Percentiles rank a stretch among this genome's conserved stretches.
Conservation (phyloP, 2,113 vertebrate genomes). For the Mesitornis unicolor region DNA sequence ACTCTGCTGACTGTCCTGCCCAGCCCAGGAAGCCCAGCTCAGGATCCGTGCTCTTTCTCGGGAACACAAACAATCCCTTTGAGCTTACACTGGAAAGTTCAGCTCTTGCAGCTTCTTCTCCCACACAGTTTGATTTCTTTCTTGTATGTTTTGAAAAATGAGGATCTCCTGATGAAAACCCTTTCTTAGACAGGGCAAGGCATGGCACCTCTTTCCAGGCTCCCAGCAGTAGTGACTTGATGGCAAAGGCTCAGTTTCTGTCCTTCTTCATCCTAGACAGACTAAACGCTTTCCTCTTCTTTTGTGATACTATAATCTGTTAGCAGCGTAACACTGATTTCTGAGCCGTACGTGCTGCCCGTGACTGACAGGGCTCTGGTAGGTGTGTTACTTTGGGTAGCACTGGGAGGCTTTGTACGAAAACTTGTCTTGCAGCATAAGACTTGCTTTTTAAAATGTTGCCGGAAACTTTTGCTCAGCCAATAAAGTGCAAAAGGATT, state of each 20-base stretch:
- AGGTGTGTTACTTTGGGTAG: slow-evolving; percentile 47
- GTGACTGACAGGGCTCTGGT: slow-evolving; percentile 58
- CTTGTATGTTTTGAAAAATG: not conserved
- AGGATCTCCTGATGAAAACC: not conserved
- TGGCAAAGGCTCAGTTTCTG: not conserved
- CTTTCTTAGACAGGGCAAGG: not conserved
- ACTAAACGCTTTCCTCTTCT: slow-evolving; percentile 75
- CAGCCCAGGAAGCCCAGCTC: not conserved
- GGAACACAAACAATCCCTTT: not conserved
- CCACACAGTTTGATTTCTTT: not conserved
- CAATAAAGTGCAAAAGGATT: slow-evolving; percentile 84
- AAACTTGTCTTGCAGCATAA: slow-evolving; percentile 63
- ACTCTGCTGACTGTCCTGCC: not conserved
- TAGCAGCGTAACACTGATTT: slow-evolving; percentile 73
- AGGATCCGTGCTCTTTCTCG: not conserved
- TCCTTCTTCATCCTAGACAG: not conserved
- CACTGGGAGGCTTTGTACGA: slow-evolving; percentile 1
- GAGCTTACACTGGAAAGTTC: not conserved
- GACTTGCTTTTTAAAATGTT: slow-evolving; percentile 80
- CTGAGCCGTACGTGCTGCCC: slow-evolving; percentile 61
- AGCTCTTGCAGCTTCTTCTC: not conserved
- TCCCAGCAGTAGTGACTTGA: not conserved
- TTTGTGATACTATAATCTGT: slow-evolving; percentile 64
- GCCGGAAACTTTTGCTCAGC: slow-evolving; percentile 80
- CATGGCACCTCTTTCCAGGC: not conserved